A percentile compares a stretch with the other conserved stretches of the same genome.
These are phyloP conservation scores for Antedon mediterranea DNA, from an alignment of 53 echinoderm and acorn worm species.

Conservation along the genomic window DNA sequence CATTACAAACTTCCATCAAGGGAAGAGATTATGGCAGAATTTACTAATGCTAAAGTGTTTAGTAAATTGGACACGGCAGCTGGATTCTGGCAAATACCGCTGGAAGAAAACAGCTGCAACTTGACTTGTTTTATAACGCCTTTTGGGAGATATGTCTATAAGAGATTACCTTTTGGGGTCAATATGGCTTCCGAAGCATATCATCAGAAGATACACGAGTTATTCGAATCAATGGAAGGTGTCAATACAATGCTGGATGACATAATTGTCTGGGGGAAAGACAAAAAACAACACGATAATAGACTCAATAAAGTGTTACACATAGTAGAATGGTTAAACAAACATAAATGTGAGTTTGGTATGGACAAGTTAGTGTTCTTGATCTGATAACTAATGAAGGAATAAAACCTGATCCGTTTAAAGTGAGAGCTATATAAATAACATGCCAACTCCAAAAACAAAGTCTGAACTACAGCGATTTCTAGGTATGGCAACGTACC, in stretches of 20 bases:
- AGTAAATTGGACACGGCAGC: slow-evolving; percentile 6
- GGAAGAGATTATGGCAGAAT: background rate
- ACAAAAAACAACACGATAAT: slow-evolving; percentile 25
- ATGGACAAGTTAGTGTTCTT: slow-evolving; percentile 33
- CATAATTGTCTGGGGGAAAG: slow-evolving; percentile 44
- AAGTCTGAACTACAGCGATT: slow-evolving; percentile 35
- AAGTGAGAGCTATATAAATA: slow-evolving; percentile 41
- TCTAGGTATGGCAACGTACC: slow-evolving; percentile 36
- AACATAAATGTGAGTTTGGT: slow-evolving; percentile 27
- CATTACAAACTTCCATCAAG: background rate
- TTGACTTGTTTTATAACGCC: background rate
- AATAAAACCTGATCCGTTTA: slow-evolving; percentile 32
- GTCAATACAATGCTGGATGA: slow-evolving; percentile 38
- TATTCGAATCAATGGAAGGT: slow-evolving; percentile 24
- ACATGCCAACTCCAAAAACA: slow-evolving; percentile 35
- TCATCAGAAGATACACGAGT: slow-evolving; percentile 8
- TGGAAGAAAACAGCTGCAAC: background rate
- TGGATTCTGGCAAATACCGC: slow-evolving; percentile 7
- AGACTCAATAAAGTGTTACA: slow-evolving; percentile 8
- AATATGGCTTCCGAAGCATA: background rate
- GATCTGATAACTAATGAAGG: slow-evolving; percentile 24
- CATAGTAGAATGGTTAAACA: slow-evolving; percentile 25
- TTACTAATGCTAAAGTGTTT: background rate
- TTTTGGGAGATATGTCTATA: background rate
- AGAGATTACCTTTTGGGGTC: background rate